phyloP scores from a whole-genome alignment of 2,888 invertebrate genomes.

The Globia sparganii region DNA sequence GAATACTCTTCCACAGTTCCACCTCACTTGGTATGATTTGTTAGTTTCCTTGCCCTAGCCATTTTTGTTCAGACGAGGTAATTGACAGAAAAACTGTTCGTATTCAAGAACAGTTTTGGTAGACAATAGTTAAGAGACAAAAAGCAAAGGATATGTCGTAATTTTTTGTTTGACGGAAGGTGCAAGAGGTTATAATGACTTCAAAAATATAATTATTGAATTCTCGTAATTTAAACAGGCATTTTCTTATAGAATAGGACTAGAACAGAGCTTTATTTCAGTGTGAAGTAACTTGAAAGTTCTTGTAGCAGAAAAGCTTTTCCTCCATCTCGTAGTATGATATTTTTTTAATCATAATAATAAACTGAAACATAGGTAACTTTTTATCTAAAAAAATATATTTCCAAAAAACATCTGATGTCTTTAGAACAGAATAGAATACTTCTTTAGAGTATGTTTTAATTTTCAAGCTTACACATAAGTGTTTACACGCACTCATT shows the following conservation, averaged over 20 bases:
- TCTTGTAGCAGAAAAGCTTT: neutral
- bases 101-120: slow-evolving; percentile 30
- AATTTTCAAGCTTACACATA: neutral
- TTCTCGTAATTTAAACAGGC: neutral
- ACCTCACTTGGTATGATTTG: slow-evolving; percentile 70
- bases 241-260: neutral
- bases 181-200: neutral
- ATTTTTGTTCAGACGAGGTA: slow-evolving; percentile 57
- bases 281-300: neutral
- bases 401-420: neutral
- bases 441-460: neutral
- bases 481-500: neutral
- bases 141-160: slow-evolving; percentile 20
- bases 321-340: neutral
- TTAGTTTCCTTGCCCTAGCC: slow-evolving; percentile 69
- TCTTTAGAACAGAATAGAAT: too few species aligned
- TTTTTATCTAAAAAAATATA: neutral
- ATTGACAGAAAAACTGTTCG: slow-evolving; percentile 47
- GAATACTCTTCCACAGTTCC: slow-evolving; percentile 80
- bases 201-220: neutral
- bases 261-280: neutral
- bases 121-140: slow-evolving; percentile 32
- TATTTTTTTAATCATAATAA: neutral
- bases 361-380: neutral
- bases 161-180: neutral